A percentile compares a stretch with the other conserved stretches of the same genome.
phyloP scores from a whole-genome alignment of 2,888 invertebrate genomes.

The Dicyrtomina minuta region DNA sequence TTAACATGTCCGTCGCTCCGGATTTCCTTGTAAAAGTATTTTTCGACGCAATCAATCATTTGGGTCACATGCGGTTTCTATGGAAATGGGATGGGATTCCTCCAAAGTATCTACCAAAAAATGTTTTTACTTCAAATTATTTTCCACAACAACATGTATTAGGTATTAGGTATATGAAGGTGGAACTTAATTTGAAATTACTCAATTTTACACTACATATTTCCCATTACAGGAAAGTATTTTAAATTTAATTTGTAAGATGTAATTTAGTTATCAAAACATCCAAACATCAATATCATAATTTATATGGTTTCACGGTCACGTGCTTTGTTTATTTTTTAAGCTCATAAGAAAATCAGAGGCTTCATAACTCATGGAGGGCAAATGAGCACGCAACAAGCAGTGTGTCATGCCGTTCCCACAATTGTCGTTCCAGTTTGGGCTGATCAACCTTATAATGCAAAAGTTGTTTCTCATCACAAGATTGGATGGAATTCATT shows the following conservation, averaged over 20 bases:
- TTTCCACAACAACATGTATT: constrained; percentile 1
- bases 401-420: no score
- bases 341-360: no score
- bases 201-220: no score
- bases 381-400: no score
- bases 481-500: background rate
- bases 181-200: no score
- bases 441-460: background rate
- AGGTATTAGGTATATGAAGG: no score
- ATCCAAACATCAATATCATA: background rate
- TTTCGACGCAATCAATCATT: background rate
- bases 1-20: background rate
- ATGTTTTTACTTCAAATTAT: background rate
- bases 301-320: no score
- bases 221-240: no score
- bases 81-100: background rate
- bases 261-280: no score
- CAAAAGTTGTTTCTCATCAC: background rate
- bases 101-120: background rate
- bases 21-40: background rate
- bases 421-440: background rate
- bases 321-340: no score
- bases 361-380: no score
- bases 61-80: background rate
- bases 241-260: no score